Percentiles rank a stretch among this genome's conserved stretches.
Evolutionary conservation across 2,888 invertebrate species (phyloP).

Genomic region (Drosophila paramelanica): DNA sequence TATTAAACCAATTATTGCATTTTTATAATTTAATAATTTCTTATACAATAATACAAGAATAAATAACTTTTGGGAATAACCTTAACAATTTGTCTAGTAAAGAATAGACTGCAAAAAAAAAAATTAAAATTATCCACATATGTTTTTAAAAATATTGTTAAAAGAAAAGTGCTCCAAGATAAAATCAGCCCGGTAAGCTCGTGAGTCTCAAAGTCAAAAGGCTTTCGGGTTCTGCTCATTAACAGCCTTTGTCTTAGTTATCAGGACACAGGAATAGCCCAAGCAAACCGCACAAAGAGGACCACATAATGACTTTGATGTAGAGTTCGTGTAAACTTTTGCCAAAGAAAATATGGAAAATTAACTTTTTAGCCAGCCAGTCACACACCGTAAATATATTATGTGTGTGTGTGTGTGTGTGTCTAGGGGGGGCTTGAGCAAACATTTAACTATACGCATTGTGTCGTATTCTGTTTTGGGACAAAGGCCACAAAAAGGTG

Average conservation of each 20-base stretch:
- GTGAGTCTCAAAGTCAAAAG: background rate
- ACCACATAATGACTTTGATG: constrained; percentile 65
- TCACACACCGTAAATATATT: constrained; percentile 42
- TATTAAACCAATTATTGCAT: too few species aligned
- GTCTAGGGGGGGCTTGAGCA: constrained; percentile 44
- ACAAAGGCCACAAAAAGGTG: constrained; percentile 72
- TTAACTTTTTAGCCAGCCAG: constrained; percentile 76
- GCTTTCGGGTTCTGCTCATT: constrained; percentile 1
- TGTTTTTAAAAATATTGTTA: background rate
- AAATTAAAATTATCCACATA: too few species aligned
- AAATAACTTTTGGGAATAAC: too few species aligned
- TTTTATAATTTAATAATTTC: too few species aligned
- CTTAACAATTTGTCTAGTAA: too few species aligned
- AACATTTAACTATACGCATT: constrained; percentile 68
- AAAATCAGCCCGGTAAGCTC: background rate
- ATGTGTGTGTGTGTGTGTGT: constrained; percentile 11
- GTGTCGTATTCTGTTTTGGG: constrained; percentile 77
- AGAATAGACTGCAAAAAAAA: too few species aligned
- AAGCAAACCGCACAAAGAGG: constrained; percentile 47
- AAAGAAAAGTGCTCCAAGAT: too few species aligned
- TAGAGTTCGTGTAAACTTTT: constrained; percentile 64
- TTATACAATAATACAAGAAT: too few species aligned
- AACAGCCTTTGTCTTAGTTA: constrained; percentile 12
- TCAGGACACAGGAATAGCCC: constrained; percentile 9
- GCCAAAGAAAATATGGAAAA: constrained; percentile 78